Base-by-base conservation (phyloP, 2,113 vertebrate species). In the Lasiurus borealis region DNA sequence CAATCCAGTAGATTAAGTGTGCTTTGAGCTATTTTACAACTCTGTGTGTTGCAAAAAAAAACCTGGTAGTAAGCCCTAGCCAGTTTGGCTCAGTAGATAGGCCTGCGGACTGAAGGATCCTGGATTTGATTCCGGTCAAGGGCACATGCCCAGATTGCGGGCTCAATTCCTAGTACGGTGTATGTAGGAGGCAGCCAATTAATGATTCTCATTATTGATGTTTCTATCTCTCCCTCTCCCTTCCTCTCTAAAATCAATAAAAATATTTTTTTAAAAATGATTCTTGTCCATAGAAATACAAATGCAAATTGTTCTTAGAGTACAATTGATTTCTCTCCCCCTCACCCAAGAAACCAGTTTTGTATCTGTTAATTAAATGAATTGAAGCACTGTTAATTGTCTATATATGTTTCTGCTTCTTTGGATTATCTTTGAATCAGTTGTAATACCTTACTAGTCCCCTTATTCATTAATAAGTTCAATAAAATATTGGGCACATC, bases 211-310 rank as follows among this genome's bases (percentile, higher is more conserved):
- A 59, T 59, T 5, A 25, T 59, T 59, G 59, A 62, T 25, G 59
- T 62, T 62, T 62, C 23, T 62, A 62, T 62, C 23, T 27, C 21
- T 59, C 57, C 23, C 59, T 62, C 59, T 10, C 59, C 23, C 59
- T 62, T 62, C 23, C 23, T 59, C 57, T 59, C 59, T 62, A 11
- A 62, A 62, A 62, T 62, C 23, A 62, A 62, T 27, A 62, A 62
- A 62, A 62, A 62, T 27, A 62, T 40, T 59, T 50, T 50, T 14
- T 54, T 40, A 40, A n/a, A n/a, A n/a, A 90, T 50, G 23, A 94
- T 83, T 87, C 76, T 87, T 82, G 62, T 29, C 69, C 62, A 29
- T 40, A 64, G 64, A 87, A 95, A 83, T 90, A 66, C 66, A 95
- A 84, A 27, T 36, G 16, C 48, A 64, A n/a, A 59, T 50, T 44